Percentiles rank a stretch among this genome's conserved stretches.
Conservation (phyloP, 2,888 invertebrate species). For the Asteroscopus sphinx region DNA sequence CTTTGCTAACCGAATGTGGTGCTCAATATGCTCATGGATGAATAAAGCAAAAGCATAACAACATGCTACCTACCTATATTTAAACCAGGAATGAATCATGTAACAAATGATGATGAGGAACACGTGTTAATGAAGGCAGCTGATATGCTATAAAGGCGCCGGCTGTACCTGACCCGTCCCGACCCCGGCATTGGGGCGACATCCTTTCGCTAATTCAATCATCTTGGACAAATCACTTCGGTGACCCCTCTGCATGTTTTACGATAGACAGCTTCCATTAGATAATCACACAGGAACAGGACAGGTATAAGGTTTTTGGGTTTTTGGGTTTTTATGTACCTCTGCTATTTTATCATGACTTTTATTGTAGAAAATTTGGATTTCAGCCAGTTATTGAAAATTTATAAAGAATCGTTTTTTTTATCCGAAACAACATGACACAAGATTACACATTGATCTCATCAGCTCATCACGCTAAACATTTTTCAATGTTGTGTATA, state of each 20-base stretch:
- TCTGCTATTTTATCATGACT: not conserved
- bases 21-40: too few relatives aligned
- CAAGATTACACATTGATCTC: too few relatives aligned
- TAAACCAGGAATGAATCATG: constrained; percentile 65
- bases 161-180: constrained; percentile 70
- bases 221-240: constrained; percentile 66
- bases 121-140: constrained; percentile 76
- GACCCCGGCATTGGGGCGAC: constrained; percentile 64
- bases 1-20: too few relatives aligned
- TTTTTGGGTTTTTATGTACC: not conserved
- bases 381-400: not conserved
- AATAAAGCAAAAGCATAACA: too few relatives aligned
- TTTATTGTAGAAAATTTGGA: not conserved
- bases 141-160: constrained; percentile 73
- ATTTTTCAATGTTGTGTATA: too few relatives aligned
- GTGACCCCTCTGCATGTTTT: constrained; percentile 50
- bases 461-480: too few relatives aligned
- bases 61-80: constrained; percentile 26
- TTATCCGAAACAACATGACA: not conserved
- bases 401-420: not conserved
- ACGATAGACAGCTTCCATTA: constrained; percentile 62
- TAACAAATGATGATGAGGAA: constrained; percentile 53
- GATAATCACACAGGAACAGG: too few relatives aligned
- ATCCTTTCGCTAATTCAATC: constrained; percentile 83
- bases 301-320: constrained; percentile 1